phyloP scores from a whole-genome alignment of 2,797 vertebrate species.

The Lacerta bilineata region DNA sequence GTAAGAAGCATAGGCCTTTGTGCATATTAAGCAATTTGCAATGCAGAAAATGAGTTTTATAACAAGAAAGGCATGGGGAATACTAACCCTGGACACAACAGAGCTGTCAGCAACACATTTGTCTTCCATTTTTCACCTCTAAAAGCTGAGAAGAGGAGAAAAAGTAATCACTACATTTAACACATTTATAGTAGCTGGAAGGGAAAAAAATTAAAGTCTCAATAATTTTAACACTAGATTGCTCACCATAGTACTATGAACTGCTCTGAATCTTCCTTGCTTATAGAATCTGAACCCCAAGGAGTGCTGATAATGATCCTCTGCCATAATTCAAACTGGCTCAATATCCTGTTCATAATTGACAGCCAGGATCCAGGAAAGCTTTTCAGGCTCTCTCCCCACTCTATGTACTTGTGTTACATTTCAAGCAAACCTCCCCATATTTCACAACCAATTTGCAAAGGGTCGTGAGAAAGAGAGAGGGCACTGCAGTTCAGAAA shows the following conservation, averaged over 20 bases:
- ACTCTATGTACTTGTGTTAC: background rate
- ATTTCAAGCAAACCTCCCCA: background rate
- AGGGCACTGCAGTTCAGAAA: background rate
- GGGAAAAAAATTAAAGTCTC: background rate
- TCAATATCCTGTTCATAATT: no score
- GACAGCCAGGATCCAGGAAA: no score
- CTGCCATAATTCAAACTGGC: background rate
- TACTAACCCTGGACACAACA: constrained; percentile 91
- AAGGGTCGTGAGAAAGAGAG: background rate
- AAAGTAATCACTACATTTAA: constrained; percentile 50
- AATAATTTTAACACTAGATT: constrained; percentile 10
- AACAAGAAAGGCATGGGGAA: background rate
- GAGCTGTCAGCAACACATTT: constrained; percentile 90
- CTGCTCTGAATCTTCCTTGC: background rate
- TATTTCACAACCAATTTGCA: background rate
- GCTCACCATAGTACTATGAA: background rate
- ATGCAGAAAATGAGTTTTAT: background rate
- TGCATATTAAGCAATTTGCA: background rate
- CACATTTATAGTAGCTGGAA: background rate
- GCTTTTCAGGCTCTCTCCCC: no score
- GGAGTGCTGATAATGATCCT: background rate
- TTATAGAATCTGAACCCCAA: background rate
- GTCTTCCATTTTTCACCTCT: constrained; percentile 94
- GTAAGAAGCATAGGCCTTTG: fast-evolving
- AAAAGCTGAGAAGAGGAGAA: constrained; percentile 83